Base-by-base conservation (phyloP, 2,113 vertebrate genomes). In the Aythya baeri region DNA sequence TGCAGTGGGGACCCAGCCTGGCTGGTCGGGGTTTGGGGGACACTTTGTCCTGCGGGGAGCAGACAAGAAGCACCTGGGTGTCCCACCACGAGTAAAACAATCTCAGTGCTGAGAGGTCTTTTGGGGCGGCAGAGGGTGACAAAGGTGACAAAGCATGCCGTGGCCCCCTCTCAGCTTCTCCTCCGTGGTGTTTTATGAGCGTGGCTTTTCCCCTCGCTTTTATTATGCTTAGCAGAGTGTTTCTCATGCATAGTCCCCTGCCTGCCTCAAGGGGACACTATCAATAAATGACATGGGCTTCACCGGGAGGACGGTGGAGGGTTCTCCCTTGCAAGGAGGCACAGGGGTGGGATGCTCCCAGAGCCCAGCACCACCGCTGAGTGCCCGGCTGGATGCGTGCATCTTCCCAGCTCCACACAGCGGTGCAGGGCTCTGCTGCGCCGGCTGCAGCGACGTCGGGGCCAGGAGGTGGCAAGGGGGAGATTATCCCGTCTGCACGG, bases 181-280 rank as follows among this genome's bases (percentile, higher is more conserved):
- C 57, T 1, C 0, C 73, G 91, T 1, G 0, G 31, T 74, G 25
- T 94, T 93, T 94, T 95, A 84, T 41, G 89, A 90, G 20, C 8
- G 8, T 75, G 80, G 66, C 80, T 96, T 90, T 95, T 88, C 43
- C 66, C 86, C 83, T 84, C 65, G 65, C 46, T 72, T 93, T 93
- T 90, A 61, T 86, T 78, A 78, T 38, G 73, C 86, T 93, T 86
- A 50, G 27, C 77, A 58, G 66, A 88, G n/a, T 57, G 65, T 86
- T 94, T 91, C 65, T 74, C 15, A 43, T 20, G 1, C 44, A 78
- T 65, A 91, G 86, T 65, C 32, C 29, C 43, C 18, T 75, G 61
- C 80, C 46, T 92, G 71, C 70, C 87, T 86, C 58, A 36, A 23
- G 27, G 73, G 77, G 84, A 82, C 67, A 29, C 49, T 66, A 6